Evolutionary conservation across 2,113 vertebrate species (phyloP), one percentile per base, ranked within the genome.

Genomic region (Montifringilla adamsi): DNA sequence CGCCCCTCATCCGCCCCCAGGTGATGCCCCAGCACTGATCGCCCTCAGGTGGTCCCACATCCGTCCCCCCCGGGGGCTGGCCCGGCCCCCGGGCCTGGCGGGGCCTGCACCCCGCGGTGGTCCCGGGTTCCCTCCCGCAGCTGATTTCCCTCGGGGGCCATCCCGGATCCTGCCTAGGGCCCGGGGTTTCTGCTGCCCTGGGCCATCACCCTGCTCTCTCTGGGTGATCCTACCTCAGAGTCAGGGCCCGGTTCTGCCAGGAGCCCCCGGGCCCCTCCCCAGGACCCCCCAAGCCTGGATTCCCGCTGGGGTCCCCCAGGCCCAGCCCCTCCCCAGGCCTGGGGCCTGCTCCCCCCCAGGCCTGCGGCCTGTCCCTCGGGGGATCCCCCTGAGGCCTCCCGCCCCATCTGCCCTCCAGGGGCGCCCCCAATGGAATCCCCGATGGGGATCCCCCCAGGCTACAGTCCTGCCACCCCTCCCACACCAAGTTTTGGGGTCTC

Each of bases 401-500:
- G 19, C 47, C 28, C 0, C 3, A 4, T 23, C 59, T 58, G 59
- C 76, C 31, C 76, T 49, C 14, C 67, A 11, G 50, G 59, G 43
- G 6, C 46, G 50, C 12, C 44, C 41, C 27, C 11, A 0, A 2
- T 21, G 67, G 59, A 44, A 37, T 27, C 27, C 86, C 43, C 2
- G 0, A 3, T 11, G 35, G 37, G 33, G 28, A 44, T 46, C n/a
- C 47, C 52, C 31, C 17, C 33, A 4, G 27, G 15, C 14, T 43
- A 1, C 59, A 17, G 1, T n/a, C 33, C 49, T 35, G 35, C 14
- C 50, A 14, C 14, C 7, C 6, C 2, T 11, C 5, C 41, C 31
- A 41, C 24, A 2, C 15, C 19, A 3, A 22, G 16, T 67, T 49
- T 46, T 49, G 35, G 35, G 52, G 16, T 60, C 5, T 14, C 15